phyloP scores from a whole-genome alignment of 1,140 invertebrate genomes.

The Rhagoletis zephyria region DNA sequence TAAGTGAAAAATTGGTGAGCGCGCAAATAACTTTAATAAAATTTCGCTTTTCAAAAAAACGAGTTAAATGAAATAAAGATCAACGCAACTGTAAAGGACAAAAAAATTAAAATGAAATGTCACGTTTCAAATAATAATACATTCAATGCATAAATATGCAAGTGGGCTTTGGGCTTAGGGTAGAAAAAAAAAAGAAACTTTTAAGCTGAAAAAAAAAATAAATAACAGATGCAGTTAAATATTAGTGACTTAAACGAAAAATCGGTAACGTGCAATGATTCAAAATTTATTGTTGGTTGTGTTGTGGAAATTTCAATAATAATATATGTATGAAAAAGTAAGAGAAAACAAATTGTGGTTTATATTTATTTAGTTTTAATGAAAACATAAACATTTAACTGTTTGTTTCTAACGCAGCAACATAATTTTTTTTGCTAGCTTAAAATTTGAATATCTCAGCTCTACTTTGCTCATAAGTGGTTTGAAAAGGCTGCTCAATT shows the following conservation, averaged over 20 bases:
- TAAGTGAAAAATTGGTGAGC: not conserved
- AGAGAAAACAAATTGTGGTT: not conserved
- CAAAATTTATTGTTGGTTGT: not conserved
- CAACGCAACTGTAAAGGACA: not conserved
- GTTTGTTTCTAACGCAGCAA: no score
- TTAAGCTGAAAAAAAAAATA: not conserved
- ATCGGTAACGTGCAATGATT: conserved; percentile 34
- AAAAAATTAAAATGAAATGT: not conserved
- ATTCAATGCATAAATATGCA: not conserved
- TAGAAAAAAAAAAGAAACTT: not conserved
- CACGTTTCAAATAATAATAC: not conserved
- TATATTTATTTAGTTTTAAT: no score
- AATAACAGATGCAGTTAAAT: not conserved
- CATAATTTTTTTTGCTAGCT: no score
- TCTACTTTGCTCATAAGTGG: not conserved
- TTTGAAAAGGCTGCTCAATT: not conserved
- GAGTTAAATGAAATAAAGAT: no score
- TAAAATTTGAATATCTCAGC: not conserved
- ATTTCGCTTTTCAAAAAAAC: no score
- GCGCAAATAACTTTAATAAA: not conserved
- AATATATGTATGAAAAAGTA: not conserved
- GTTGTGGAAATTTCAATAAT: no score
- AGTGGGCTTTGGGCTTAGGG: not conserved
- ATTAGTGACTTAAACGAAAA: conserved; percentile 32
- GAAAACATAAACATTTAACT: no score